A percentile compares a stretch with the other conserved stretches of the same genome.
These are phyloP conservation scores for Clarias gariepinus DNA, from an alignment of 2,113 vertebrate genomes.

Conservation along the genomic window DNA sequence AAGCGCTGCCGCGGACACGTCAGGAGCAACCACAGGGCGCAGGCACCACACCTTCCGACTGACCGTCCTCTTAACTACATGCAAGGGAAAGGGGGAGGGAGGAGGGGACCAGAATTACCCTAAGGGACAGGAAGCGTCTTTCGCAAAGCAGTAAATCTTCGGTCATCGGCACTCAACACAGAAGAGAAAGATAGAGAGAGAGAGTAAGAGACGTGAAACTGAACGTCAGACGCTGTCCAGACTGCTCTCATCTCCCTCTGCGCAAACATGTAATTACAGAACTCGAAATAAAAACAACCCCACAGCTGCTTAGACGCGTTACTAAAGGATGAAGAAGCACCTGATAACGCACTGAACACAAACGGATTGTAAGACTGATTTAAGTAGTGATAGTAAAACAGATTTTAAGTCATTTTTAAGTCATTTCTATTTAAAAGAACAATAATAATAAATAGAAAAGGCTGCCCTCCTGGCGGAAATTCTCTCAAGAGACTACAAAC, in stretches of 20 bases:
- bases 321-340: not conserved
- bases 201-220: not conserved
- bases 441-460: no score
- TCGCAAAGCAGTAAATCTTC: slow-evolving; percentile 13
- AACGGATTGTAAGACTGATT: not conserved
- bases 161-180: not conserved
- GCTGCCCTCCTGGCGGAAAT: no score
- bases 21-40: not conserved
- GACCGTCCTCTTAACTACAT: slow-evolving; percentile 11
- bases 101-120: not conserved
- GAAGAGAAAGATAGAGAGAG: no score
- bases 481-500: not conserved
- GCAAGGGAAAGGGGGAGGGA: not conserved
- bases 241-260: not conserved
- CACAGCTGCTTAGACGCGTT: not conserved
- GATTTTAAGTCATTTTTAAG: not conserved
- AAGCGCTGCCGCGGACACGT: not conserved
- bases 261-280: slow-evolving; percentile 30
- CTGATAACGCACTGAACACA: not conserved
- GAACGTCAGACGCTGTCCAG: not conserved
- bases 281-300: not conserved
- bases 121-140: slow-evolving; percentile 21
- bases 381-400: not conserved
- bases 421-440: no score
- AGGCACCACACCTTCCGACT: not conserved